Percentiles rank a stretch among this genome's conserved stretches.
These are phyloP conservation scores for Austrofundulus limnaeus DNA, from an alignment of 2,113 vertebrate genomes.

Conservation along the genomic window DNA sequence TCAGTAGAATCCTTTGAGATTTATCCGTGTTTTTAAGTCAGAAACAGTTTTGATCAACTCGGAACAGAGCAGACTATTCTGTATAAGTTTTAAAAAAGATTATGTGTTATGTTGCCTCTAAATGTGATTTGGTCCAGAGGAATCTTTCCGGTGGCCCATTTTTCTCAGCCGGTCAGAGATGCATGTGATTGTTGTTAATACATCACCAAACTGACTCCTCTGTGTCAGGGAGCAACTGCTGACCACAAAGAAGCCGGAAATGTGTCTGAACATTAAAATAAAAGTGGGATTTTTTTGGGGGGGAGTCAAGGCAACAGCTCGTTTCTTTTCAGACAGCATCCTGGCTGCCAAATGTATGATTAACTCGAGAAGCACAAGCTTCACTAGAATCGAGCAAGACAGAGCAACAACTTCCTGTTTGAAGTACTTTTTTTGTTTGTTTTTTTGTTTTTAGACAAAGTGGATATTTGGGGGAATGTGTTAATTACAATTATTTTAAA, in stretches of 20 bases:
- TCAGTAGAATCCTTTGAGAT: slow-evolving; percentile 64
- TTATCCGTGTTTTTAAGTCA: slow-evolving; percentile 17
- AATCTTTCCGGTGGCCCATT: neutral
- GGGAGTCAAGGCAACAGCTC: slow-evolving; percentile 44
- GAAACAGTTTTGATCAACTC: neutral
- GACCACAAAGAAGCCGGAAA: slow-evolving; percentile 28
- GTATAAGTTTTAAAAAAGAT: too few relatives aligned
- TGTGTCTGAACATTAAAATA: neutral
- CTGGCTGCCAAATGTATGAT: slow-evolving; percentile 43
- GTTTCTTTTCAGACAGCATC: slow-evolving; percentile 3
- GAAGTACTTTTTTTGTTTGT: neutral
- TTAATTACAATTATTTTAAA: neutral
- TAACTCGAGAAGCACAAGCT: slow-evolving; percentile 48
- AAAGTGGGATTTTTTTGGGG: slow-evolving; percentile 10
- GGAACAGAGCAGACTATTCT: too few relatives aligned
- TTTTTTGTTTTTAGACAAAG: neutral
- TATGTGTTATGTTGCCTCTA: too few relatives aligned
- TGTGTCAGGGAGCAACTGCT: slow-evolving; percentile 22
- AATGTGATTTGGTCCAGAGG: too few relatives aligned
- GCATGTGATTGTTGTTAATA: slow-evolving; percentile 45
- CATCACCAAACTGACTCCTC: slow-evolving; percentile 32
- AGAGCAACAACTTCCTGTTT: slow-evolving; percentile 25
- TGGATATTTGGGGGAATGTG: neutral
- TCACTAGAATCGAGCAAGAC: neutral
- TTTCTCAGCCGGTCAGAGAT: neutral